Conservation (phyloP, 2,797 vertebrate species). For the Gymnodraco acuticeps region DNA sequence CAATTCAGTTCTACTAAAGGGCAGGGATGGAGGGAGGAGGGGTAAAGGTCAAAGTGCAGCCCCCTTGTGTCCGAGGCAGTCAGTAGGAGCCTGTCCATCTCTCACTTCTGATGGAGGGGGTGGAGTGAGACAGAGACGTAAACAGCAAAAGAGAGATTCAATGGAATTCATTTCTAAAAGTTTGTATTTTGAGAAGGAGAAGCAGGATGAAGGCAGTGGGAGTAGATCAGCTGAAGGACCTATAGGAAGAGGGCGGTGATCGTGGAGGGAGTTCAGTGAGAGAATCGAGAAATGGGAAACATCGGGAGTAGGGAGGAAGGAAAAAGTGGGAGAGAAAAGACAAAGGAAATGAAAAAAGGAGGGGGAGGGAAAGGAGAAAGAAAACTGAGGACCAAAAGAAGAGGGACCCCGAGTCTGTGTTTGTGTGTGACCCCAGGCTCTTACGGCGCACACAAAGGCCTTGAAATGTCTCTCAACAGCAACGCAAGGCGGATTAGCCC, state of each 20-base stretch:
- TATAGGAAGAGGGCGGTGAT: constrained; percentile 11
- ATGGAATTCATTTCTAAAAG: not conserved
- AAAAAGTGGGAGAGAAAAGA: constrained; percentile 35
- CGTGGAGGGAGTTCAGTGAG: constrained; percentile 8
- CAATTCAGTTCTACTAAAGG: constrained; percentile 11
- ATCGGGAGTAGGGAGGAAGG: constrained; percentile 7
- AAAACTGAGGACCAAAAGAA: constrained; percentile 43
- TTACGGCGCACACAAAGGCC: constrained; percentile 54
- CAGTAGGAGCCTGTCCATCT: constrained; percentile 28
- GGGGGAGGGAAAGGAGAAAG: constrained; percentile 34
- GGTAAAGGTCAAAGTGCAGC: constrained; percentile 58
- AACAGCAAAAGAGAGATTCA: not conserved
- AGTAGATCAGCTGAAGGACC: not conserved
- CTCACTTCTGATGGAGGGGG: not conserved
- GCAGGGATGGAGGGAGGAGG: constrained; percentile 38
- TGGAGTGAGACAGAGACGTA: not conserved
- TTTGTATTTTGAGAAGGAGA: not conserved
- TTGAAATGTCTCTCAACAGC: constrained; percentile 64
- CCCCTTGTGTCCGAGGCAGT: constrained; percentile 38
- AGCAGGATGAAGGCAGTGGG: not conserved
- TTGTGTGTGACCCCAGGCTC: constrained; percentile 52
- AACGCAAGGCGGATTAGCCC: constrained; percentile 67
- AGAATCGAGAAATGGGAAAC: constrained; percentile 39
- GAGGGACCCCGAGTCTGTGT: constrained; percentile 16
- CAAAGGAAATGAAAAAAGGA: constrained; percentile 47